Evolutionary conservation across 2,797 vertebrate species (phyloP).

Genomic region (Myotis myotis): DNA sequence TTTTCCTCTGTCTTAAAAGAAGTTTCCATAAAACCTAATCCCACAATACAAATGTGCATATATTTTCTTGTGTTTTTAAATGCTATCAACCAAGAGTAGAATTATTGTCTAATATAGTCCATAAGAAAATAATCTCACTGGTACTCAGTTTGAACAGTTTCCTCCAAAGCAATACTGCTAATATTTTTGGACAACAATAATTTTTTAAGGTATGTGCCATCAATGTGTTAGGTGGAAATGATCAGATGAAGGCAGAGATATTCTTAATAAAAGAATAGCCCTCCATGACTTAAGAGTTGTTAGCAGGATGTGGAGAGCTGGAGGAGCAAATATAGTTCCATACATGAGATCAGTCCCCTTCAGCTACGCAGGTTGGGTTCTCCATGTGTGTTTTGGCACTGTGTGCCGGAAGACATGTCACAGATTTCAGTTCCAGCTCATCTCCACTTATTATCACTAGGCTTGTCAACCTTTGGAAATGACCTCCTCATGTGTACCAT

Average conservation of each 20-base stretch:
- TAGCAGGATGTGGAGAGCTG: not conserved
- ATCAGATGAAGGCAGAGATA: not conserved
- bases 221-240: not conserved
- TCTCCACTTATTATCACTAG: slow-evolving; percentile 48
- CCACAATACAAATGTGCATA: not conserved
- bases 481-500: not conserved
- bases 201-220: not conserved
- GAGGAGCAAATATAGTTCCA: not conserved
- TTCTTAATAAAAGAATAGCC: not conserved
- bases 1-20: slow-evolving; percentile 4
- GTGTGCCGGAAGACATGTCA: slow-evolving; percentile 9
- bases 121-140: not conserved
- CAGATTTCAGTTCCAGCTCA: slow-evolving; percentile 55
- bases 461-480: not conserved
- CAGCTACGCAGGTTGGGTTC: not conserved
- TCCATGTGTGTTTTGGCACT: slow-evolving; percentile 23
- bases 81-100: not conserved
- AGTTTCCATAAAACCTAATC: not conserved
- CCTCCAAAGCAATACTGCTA: not conserved
- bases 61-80: not conserved
- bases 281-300: not conserved
- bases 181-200: not conserved
- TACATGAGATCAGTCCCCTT: not conserved
- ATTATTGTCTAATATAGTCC: not conserved
- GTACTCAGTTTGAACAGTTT: not conserved